Evolutionary conservation across 2,113 vertebrate genomes (phyloP), one percentile per base, ranked within the genome.

Genomic region (Struthidea cinerea): DNA sequence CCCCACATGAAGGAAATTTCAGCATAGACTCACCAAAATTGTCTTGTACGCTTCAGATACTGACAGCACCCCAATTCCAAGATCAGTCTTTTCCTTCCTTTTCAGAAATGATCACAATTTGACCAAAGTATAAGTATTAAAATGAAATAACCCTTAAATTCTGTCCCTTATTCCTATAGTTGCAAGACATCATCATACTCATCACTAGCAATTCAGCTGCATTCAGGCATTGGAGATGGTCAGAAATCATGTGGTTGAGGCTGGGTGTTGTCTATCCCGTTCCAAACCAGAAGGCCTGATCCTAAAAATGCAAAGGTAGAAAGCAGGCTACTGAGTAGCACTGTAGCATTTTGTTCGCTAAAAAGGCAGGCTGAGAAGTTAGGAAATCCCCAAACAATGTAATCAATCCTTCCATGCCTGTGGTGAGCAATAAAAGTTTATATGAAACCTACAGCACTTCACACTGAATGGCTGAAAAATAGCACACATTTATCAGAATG

Each of bases 401-500:
- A 94, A 96, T 96, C 92, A 96, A 94, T 96, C 89, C 83, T 97
- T 95, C 87, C 57, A 68, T 92, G 96, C 95, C 95, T 91, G 87
- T 95, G 79, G 90, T 96, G 92, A 95, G 89, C 91, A 96, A 95
- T 94, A 96, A 94, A 96, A 93, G 87, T 96, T 96, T 96, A 83
- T 94, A 89, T 59, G 93, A 97, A 96, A 94, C 44, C 85, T 96
- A 70, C 75, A 94, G 81, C 83, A 95, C 90, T 97, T 97, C 92
- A 94, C 59, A 76, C 27, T 87, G 93, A 97, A 97, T 96, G 94
- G 91, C 91, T 96, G 89, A 94, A 94, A 96, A 95, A 94, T 92
- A 92, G 85, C 93, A 94, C 91, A 94, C 94, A 96, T 97, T 95
- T 95, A 95, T 97, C 94, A 97, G 95, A 94, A 76, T 53, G 93